Evolutionary conservation across 2,888 invertebrate species (phyloP), one percentile per base, ranked within the genome.

Genomic region (Apamea sordens): DNA sequence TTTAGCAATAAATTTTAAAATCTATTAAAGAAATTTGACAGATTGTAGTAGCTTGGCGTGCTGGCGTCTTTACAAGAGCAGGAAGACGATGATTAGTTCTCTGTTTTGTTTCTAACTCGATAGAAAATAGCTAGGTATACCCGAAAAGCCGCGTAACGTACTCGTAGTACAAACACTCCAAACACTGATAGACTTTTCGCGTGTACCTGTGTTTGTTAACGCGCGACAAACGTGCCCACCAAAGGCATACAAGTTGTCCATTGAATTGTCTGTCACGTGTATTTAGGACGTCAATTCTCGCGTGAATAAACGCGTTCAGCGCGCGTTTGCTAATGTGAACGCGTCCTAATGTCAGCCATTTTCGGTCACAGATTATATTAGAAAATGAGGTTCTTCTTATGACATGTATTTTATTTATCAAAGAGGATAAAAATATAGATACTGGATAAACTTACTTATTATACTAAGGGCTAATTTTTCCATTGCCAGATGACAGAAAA

Each of bases 191-290:
- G n/a, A 65, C 41, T 32, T 47, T 73, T 53, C 18, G 11, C 53
- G 13, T 21, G 32, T 70, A 64, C 13, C 5, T 50, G 2, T 56
- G 79, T 84, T 63, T 84, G 80, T 36, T 6, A 56, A 50, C 18
- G 24, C 8, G 56, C n/a, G 15, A 84, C 63, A 41, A 70, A 61
- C 69, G 50, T 47, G 64, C 24, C 28, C 2, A 24, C 63, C 28
- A 53, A 61, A 56, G 18, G n/a, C 74, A 61, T 24, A 74, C 75
- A 82, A 61, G 36, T 18, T 28, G n/a, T 11, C n/a, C 28, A 77
- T 82, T 77, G 61, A 50, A 63, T 70, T 70, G 56, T 28, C 50
- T 24, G 56, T 73, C 73, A 65, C 77, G 65, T 70, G 50, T 44
- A 50, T 32, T 69, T 28, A 15, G 47, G 44, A 15, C 32, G 50